A percentile compares a stretch with the other conserved stretches of the same genome.
Evolutionary conservation across 1,140 invertebrate genomes (phyloP).

Genomic region (Andricus grossulariae): DNA sequence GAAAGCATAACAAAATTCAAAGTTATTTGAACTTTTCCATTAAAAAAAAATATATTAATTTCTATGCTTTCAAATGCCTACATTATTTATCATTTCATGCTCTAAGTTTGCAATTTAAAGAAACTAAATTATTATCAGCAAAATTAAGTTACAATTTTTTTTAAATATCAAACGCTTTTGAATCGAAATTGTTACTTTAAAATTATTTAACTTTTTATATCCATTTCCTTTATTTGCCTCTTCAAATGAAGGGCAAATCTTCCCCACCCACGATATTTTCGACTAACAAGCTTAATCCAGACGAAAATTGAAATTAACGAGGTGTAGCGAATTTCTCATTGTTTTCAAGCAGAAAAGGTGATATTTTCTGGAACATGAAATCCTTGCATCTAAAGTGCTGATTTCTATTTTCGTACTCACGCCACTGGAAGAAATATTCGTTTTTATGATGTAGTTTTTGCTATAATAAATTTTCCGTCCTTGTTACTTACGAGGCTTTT

Average conservation of each 20-base stretch:
- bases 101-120: too few species aligned
- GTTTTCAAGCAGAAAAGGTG: slow-evolving; percentile 15
- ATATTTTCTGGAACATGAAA: slow-evolving; percentile 24
- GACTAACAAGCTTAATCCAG: neutral
- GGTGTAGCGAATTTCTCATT: slow-evolving; percentile 27
- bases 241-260: slow-evolving; percentile 1
- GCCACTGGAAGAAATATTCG: neutral
- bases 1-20: too few species aligned
- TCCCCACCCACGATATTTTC: neutral
- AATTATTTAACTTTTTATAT: too few species aligned
- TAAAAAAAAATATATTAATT: too few species aligned
- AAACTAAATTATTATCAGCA: too few species aligned
- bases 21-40: too few species aligned
- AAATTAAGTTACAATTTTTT: too few species aligned
- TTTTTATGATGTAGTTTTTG: neutral
- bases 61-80: too few species aligned
- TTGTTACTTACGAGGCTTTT: neutral
- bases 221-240: neutral
- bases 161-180: too few species aligned
- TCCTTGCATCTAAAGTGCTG: slow-evolving; percentile 19
- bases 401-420: slow-evolving; percentile 9
- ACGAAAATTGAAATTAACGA: slow-evolving; percentile 24
- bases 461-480: neutral
- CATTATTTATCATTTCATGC: too few species aligned
- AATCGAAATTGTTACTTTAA: too few species aligned